phyloP scores from a whole-genome alignment of 2,113 vertebrate species.

The Pelecanoides urinatrix region DNA sequence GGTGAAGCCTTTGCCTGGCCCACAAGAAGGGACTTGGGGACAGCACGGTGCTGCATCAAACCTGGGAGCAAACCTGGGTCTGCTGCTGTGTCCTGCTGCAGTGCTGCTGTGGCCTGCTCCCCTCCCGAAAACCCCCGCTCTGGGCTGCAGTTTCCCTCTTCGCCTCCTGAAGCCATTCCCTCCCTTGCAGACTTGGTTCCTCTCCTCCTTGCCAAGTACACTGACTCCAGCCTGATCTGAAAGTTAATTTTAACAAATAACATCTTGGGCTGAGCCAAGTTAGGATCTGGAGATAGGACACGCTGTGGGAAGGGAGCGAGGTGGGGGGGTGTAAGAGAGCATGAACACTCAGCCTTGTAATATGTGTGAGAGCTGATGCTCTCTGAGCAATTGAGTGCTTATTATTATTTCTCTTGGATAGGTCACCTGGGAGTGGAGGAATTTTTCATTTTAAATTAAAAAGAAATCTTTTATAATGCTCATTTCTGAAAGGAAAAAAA shows the following conservation, averaged over 20 bases:
- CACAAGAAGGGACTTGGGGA: neutral
- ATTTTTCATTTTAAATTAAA: conserved; percentile 70
- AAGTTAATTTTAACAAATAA: conserved; percentile 69
- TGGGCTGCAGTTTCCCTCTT: neutral
- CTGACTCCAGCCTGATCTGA: conserved; percentile 28
- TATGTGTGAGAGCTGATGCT: conserved; percentile 39
- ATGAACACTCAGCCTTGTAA: neutral
- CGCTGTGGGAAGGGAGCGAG: neutral
- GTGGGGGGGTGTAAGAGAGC: neutral
- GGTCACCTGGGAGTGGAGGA: conserved; percentile 48
- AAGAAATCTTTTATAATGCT: conserved; percentile 62
- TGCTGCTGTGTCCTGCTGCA: neutral
- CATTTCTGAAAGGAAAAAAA: conserved; percentile 36
- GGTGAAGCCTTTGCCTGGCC: neutral
- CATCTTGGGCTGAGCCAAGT: conserved; percentile 24
- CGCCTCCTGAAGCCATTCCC: neutral
- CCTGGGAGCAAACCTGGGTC: neutral
- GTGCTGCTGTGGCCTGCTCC: neutral
- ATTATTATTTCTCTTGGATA: conserved; percentile 65
- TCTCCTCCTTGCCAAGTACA: conserved; percentile 25
- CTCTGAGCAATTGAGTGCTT: conserved; percentile 49
- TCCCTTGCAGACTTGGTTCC: neutral
- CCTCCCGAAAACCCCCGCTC: neutral
- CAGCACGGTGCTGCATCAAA: neutral
- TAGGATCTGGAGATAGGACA: conserved; percentile 65